These are phyloP conservation scores for Lumbricus terrestris DNA, from an alignment of 2,888 invertebrate genomes.

Conservation along the genomic window DNA sequence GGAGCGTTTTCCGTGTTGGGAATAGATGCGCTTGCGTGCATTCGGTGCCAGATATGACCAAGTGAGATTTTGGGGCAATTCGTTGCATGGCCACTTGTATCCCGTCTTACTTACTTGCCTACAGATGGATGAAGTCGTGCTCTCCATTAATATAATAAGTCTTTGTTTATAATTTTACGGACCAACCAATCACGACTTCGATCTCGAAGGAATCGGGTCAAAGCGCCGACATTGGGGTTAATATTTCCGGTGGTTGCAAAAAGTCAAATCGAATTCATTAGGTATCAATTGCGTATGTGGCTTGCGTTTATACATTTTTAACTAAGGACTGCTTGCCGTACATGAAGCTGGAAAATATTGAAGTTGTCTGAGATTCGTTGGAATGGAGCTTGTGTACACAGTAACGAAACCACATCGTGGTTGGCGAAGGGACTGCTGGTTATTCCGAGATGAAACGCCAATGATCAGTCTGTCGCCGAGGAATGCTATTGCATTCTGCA, in stretches of 20 bases:
- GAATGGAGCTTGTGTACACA: conserved; percentile 22
- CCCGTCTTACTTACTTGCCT: too few species aligned
- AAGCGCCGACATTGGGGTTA: too few species aligned
- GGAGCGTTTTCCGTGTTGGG: too few species aligned
- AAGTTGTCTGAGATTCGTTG: neutral
- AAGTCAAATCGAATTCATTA: neutral
- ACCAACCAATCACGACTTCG: neutral
- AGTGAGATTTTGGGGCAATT: too few species aligned
- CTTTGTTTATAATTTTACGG: neutral
- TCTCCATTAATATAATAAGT: too few species aligned
- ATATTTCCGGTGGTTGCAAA: neutral
- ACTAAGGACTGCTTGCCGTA: neutral
- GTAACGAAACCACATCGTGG: conserved; percentile 13
- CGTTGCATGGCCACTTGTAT: too few species aligned
- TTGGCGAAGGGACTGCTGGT: neutral
- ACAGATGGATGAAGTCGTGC: too few species aligned
- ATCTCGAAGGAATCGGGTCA: neutral
- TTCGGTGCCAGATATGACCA: too few species aligned
- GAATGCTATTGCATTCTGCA: conserved; percentile 22
- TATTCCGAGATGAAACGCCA: conserved; percentile 18
- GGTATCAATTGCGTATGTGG: neutral
- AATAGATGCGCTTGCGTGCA: too few species aligned
- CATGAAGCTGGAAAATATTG: neutral
- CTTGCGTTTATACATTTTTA: neutral
- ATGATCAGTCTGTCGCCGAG: conserved; percentile 12